These are phyloP conservation scores for Madoqua kirkii DNA, from an alignment of 2,113 vertebrate genomes.

Conservation along the genomic window DNA sequence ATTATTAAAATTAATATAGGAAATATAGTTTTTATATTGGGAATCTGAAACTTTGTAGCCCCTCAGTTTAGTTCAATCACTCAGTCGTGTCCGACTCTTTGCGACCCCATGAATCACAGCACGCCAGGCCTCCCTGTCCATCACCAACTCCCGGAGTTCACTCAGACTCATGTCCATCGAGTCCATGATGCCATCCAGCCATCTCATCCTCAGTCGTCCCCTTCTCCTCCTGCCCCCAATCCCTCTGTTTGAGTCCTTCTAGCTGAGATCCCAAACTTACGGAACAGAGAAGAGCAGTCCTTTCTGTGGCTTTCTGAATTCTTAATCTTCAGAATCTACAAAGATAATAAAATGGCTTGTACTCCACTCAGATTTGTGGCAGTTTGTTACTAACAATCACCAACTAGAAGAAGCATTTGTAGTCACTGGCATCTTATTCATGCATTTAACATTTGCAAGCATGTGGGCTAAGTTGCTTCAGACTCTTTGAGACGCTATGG, in stretches of 20 bases:
- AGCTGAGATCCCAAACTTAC: not conserved
- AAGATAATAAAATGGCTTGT: not conserved
- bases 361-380: not conserved
- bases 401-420: not conserved
- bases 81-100: no score
- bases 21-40: not conserved
- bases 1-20: not conserved
- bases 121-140: no score
- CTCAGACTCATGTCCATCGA: no score
- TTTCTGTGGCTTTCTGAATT: not conserved
- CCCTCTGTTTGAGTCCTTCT: not conserved
- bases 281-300: not conserved
- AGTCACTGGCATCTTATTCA: not conserved
- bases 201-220: no score
- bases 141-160: no score
- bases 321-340: not conserved
- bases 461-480: not conserved
- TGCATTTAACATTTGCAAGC: not conserved
- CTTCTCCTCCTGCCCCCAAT: no score
- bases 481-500: not conserved
- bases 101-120: no score
- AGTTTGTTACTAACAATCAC: not conserved
- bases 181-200: no score
- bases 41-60: not conserved
- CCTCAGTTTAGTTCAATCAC: not conserved